These are phyloP conservation scores for Eristalinus sepulchralis DNA, from an alignment of 2,888 invertebrate genomes.

Conservation along the genomic window DNA sequence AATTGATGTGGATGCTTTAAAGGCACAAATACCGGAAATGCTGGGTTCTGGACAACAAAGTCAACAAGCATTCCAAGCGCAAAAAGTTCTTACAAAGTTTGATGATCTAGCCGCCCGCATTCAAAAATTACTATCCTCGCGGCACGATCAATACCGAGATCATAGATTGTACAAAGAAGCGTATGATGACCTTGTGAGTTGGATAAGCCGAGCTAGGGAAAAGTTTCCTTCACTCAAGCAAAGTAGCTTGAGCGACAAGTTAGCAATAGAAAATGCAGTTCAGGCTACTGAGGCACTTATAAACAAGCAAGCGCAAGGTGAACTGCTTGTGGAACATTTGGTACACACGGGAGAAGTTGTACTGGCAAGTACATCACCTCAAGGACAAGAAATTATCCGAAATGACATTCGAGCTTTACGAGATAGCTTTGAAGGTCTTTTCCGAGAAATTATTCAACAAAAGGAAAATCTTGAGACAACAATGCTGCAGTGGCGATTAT, in stretches of 20 bases:
- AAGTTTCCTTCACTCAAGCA: conserved; percentile 94
- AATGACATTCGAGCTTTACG: conserved; percentile 92
- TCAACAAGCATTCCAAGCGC: conserved; percentile 91
- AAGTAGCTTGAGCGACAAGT: conserved; percentile 90
- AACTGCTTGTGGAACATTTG: conserved; percentile 91
- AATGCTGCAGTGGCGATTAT: conserved; percentile 92
- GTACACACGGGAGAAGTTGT: conserved; percentile 94
- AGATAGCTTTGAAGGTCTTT: conserved; percentile 91
- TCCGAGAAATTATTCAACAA: conserved; percentile 92
- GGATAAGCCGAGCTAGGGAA: conserved; percentile 93
- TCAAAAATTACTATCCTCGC: conserved; percentile 88
- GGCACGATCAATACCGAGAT: conserved; percentile 93
- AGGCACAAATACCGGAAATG: conserved; percentile 92
- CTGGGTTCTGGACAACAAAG: conserved; percentile 92
- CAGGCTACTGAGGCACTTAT: conserved; percentile 92
- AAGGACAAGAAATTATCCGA: conserved; percentile 90
- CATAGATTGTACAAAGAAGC: conserved; percentile 95
- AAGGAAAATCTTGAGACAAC: conserved; percentile 91
- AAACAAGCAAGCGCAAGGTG: conserved; percentile 95
- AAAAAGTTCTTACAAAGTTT: conserved; percentile 91
- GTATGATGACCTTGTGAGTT: conserved; percentile 92
- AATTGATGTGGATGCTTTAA: conserved; percentile 92
- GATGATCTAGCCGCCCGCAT: conserved; percentile 89
- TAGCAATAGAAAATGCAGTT: conserved; percentile 93
- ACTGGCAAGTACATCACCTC: conserved; percentile 89